A percentile compares a stretch with the other conserved stretches of the same genome.
These are phyloP conservation scores for Eremobia ochroleuca DNA, from an alignment of 2,888 invertebrate species.

Conservation along the genomic window DNA sequence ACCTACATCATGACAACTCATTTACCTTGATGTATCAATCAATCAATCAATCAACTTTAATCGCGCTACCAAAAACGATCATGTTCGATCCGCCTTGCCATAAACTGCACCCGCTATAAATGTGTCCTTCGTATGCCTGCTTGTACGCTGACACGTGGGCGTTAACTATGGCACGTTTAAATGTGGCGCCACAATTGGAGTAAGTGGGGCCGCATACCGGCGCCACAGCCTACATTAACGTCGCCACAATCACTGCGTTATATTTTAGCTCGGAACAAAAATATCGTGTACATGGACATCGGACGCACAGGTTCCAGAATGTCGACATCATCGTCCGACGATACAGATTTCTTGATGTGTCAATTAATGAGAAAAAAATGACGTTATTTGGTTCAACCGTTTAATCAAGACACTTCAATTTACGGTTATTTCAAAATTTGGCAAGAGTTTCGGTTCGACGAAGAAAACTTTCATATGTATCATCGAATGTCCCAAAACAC, in stretches of 20 bases:
- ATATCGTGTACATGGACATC: not conserved
- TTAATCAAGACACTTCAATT: no score
- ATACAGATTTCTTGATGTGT: not conserved
- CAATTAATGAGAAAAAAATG: not conserved
- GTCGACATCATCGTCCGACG: no score
- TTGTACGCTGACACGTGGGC: not conserved
- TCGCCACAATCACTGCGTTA: not conserved
- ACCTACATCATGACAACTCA: not conserved
- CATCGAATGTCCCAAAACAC: no score
- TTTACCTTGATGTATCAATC: constrained; percentile 23
- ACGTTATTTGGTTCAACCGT: no score
- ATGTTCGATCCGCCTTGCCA: not conserved
- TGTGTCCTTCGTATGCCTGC: no score
- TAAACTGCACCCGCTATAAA: not conserved
- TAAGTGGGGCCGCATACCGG: not conserved
- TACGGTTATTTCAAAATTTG: no score
- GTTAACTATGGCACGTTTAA: no score
- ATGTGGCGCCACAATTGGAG: not conserved
- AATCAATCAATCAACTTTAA: constrained; percentile 8
- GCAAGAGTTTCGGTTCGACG: no score
- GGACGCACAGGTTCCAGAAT: not conserved
- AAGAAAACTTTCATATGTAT: no score
- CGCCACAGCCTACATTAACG: not conserved
- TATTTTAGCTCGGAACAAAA: not conserved
- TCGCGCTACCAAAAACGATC: not conserved